Percentiles rank a stretch among this genome's conserved stretches.
Conservation (phyloP, 2,888 invertebrate genomes). For the Elegia similella region DNA sequence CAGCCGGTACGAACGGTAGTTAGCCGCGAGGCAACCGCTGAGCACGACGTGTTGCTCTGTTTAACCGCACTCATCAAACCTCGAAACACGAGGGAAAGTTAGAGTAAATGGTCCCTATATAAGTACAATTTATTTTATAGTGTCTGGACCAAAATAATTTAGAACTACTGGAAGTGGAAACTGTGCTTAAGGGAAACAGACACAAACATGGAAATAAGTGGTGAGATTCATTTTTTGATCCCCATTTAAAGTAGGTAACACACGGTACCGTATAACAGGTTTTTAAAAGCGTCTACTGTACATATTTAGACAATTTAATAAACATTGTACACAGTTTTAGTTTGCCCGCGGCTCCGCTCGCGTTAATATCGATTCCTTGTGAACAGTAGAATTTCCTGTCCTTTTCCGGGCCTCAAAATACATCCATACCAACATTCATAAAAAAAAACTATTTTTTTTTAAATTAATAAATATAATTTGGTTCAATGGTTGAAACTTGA, state of each 20-base stretch:
- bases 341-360: too few species aligned
- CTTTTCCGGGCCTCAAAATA: too few species aligned
- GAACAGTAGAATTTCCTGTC: too few species aligned
- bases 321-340: too few species aligned
- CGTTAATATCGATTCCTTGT: too few species aligned
- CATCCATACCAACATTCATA: too few species aligned
- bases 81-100: constrained; percentile 10
- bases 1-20: not conserved
- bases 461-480: too few species aligned
- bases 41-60: not conserved
- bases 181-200: not conserved
- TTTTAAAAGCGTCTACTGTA: too few species aligned
- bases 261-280: too few species aligned
- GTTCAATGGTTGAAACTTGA: too few species aligned
- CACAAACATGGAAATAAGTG: constrained; percentile 21
- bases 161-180: not conserved
- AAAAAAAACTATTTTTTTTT: too few species aligned
- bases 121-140: not conserved
- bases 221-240: constrained; percentile 18
- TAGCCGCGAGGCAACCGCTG: not conserved
- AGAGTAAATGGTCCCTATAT: constrained; percentile 1
- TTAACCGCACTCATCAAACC: not conserved
- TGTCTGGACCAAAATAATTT: not conserved
- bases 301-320: too few species aligned
- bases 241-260: not conserved